Evolutionary conservation across 2,888 invertebrate genomes (phyloP), one percentile per base, ranked within the genome.

Genomic region (Antitype chi): DNA sequence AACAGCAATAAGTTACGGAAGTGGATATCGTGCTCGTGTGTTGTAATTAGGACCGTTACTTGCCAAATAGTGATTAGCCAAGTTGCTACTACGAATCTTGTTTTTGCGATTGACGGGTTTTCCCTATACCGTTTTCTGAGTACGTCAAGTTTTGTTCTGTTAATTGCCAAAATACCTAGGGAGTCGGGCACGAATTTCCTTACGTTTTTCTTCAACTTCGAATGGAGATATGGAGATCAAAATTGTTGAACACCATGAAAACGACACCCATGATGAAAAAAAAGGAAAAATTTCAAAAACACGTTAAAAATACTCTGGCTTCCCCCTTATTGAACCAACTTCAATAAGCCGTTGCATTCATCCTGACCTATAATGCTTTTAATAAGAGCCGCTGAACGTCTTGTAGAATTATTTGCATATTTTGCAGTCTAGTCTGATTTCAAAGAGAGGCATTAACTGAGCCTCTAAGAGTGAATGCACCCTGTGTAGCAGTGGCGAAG

Each of bases 61-160:
- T 52, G n/a, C 59, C 20, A 6, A 13, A 8, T 53, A n/a, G 38
- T 74, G 60, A 60, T 80, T 67, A 67, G n/a, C n/a, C 47, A 38
- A 28, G 28, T 57, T 38, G 53, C n/a, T 15, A 52, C 43, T 59
- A 55, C 49, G 38, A 43, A 28, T 70, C 23, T 15, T 17, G 59
- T 70, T 78, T 69, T 77, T 77, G 32, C 13, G 7, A 53, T 23
- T 13, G 23, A 20, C 28, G 8, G 8, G 28, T 15, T 76, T 74
- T 23, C 6, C 3, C 0, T 25, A 11, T 13, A 5, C 4, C 15
- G n/a, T 53, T 47, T 47, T 20, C n/a, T 20, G 43, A 62, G 15
- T n/a, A 13, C n/a, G 7, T n/a, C 28, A 13, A 60, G 17, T 25
- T 9, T 64, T 53, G 32, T 17, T 55, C 55, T 13, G 55, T n/a